These are phyloP conservation scores for Plusia festucae DNA, from an alignment of 2,888 invertebrate genomes.

Conservation along the genomic window DNA sequence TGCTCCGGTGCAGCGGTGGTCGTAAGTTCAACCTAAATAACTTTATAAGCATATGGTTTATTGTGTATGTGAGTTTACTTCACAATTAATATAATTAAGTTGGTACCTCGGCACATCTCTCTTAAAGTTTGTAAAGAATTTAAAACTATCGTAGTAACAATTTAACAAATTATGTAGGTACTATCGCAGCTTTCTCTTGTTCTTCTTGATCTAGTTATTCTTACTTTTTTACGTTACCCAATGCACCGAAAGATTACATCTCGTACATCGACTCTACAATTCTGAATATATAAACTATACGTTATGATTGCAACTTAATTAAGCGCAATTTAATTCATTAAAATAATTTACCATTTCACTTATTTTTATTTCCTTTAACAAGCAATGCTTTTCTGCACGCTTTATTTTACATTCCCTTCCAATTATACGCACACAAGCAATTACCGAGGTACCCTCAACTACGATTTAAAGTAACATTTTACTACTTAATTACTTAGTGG, in stretches of 20 bases:
- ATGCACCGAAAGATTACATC: not conserved
- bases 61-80: not conserved
- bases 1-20: not conserved
- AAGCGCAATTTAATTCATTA: conserved; percentile 1
- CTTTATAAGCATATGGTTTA: not conserved
- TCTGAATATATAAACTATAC: not conserved
- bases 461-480: conserved; percentile 21
- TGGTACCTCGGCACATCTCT: no score
- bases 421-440: not conserved
- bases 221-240: not conserved
- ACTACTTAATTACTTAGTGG: conserved; percentile 26
- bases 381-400: not conserved
- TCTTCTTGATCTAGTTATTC: no score
- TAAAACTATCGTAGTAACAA: no score
- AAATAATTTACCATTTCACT: not conserved
- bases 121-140: no score
- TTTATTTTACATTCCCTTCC: not conserved
- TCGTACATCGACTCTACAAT: not conserved
- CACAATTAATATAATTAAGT: not conserved
- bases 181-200: no score
- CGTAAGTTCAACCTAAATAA: not conserved
- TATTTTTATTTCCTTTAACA: not conserved
- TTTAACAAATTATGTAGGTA: no score
- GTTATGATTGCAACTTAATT: not conserved
- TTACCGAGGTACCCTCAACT: conserved; percentile 5